Evolutionary conservation across 2,113 vertebrate species (phyloP).

Genomic region (Hypanus sabinus): DNA sequence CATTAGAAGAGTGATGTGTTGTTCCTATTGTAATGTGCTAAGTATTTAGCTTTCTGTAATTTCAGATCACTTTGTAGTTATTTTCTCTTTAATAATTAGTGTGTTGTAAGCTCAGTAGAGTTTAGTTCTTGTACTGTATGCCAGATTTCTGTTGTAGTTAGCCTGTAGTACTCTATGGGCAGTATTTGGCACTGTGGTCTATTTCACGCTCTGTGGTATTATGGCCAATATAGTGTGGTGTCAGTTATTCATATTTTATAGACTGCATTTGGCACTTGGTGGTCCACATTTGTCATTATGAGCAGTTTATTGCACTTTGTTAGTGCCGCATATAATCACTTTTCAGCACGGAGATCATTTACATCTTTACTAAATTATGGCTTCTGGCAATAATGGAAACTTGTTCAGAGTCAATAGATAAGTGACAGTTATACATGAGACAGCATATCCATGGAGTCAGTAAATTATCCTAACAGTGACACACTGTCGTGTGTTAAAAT

Average conservation of each 20-base stretch:
- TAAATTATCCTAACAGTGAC: background rate
- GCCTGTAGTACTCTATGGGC: background rate
- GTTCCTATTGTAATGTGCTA: background rate
- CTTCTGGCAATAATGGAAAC: background rate
- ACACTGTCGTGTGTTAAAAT: background rate
- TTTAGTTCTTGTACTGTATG: background rate
- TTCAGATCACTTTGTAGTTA: background rate
- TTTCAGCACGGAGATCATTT: background rate
- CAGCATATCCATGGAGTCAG: background rate
- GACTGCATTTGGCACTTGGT: background rate
- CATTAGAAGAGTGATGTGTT: too few species aligned
- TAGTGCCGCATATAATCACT: background rate
- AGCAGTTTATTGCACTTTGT: too few species aligned
- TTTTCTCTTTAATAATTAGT: background rate
- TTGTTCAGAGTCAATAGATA: background rate
- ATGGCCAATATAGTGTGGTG: background rate
- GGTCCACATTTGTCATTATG: background rate
- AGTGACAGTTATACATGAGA: background rate
- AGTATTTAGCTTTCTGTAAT: too few species aligned
- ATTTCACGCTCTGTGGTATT: background rate
- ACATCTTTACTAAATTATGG: background rate
- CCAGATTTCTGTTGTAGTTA: background rate
- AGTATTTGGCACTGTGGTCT: background rate
- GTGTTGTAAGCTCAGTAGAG: background rate
- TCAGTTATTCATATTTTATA: background rate